phyloP scores from a whole-genome alignment of 2,888 invertebrate species.

The Synanthedon formicaeformis region DNA sequence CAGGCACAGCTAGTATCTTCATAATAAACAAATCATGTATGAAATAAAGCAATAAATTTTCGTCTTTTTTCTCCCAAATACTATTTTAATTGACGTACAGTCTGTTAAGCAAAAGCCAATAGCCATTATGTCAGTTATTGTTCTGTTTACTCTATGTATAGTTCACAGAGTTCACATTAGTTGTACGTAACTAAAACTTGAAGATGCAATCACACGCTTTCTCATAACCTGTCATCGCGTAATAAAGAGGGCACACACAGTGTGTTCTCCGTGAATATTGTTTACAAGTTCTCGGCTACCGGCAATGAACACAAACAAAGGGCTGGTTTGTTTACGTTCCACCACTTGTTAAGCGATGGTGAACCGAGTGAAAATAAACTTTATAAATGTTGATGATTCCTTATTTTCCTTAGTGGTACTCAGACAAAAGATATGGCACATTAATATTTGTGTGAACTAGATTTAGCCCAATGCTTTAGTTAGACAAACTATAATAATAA shows the following conservation, averaged over 20 bases:
- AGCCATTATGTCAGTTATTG: too few species aligned
- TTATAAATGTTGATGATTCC: neutral
- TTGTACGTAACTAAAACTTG: neutral
- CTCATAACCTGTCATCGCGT: conserved; percentile 38
- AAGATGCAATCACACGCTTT: conserved; percentile 10
- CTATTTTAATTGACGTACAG: too few species aligned
- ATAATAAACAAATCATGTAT: too few species aligned
- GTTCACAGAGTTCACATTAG: too few species aligned
- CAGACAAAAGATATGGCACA: neutral
- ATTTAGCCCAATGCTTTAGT: too few species aligned
- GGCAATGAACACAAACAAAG: conserved; percentile 36
- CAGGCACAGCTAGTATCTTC: too few species aligned
- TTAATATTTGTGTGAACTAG: too few species aligned
- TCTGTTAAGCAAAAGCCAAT: too few species aligned
- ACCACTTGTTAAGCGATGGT: conserved; percentile 40
- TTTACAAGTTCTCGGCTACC: conserved; percentile 32
- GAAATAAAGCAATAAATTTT: too few species aligned
- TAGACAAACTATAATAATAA: too few species aligned
- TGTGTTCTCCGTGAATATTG: conserved; percentile 27
- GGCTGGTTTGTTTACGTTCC: conserved; percentile 36
- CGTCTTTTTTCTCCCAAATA: too few species aligned
- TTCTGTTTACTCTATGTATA: too few species aligned
- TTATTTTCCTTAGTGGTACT: neutral
- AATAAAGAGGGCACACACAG: conserved; percentile 32
- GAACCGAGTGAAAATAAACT: conserved; percentile 29